Evolutionary conservation across 2,797 vertebrate genomes (phyloP), one percentile per base, ranked within the genome.

Genomic region (Sebastes wilsoni): DNA sequence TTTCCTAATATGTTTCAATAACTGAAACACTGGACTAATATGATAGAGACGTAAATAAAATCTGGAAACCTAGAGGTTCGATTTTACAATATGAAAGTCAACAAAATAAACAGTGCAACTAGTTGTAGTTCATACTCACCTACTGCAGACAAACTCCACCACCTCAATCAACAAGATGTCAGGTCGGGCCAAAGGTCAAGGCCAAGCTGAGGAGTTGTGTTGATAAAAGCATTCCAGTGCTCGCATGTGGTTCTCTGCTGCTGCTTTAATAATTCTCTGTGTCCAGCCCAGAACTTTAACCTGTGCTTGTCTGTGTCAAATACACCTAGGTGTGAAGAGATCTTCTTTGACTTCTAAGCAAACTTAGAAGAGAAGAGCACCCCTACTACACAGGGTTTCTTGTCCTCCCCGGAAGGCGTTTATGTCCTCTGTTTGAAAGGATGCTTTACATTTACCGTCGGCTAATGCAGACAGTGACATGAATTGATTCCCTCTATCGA

Each of bases 401-500:
- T 64, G 23, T 60, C 66, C 82, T 77, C 61, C 46, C 68, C 3
- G 9, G 36, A 72, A 89, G 70, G 75, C 46, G 18, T 82, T 66
- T 70, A 67, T 77, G 66, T 68, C 69, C 73, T 84, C 64, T 72
- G 66, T 87, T 85, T 83, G 79, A 89, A 84, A 87, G 78, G 88
- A 92, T 80, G 82, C 74, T 83, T 90, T 85, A 85, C 81, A 87
- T 93, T 92, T 92, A 90, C 87, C 60, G 49, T 34, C 3, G 58
- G 77, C 82, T 89, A 91, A 94, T 88, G 84, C 77, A 88, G 87
- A 90, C 74, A 62, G 85, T 91, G 91, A 91, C 93, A 77, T 86
- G 34, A 89, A 93, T 93, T 90, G 89, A 95, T 93, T 87, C 72
- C 49, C 22, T 34, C 13, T 71, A 93, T 93, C 20, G 90, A 95